phyloP scores from a whole-genome alignment of 2,113 vertebrate genomes.

The Syrmaticus mikado region DNA sequence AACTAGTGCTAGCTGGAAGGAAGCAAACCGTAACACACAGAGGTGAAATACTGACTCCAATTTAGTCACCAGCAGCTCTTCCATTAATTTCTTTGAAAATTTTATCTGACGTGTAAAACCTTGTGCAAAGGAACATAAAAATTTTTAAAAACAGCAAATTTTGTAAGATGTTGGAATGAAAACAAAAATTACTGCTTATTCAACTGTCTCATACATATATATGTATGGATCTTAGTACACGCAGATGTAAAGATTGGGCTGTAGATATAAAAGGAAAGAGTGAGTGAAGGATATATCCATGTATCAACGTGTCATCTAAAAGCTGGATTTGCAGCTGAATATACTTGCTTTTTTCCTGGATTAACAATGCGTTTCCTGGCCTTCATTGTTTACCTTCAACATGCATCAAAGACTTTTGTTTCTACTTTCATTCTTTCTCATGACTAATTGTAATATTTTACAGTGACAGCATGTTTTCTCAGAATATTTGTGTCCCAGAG shows the following conservation, averaged over 20 bases:
- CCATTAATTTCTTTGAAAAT: constrained; percentile 35
- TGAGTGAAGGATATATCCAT: not conserved
- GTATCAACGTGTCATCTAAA: not conserved
- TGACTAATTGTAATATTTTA: not conserved
- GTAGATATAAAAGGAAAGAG: not conserved
- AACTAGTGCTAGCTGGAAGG: constrained; percentile 61
- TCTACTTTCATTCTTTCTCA: not conserved
- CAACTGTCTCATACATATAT: not conserved
- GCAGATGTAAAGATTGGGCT: not conserved
- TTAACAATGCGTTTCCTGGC: constrained; percentile 2
- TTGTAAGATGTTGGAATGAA: not conserved
- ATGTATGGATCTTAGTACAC: not conserved
- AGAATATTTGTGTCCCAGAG: not conserved
- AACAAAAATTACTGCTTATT: not conserved
- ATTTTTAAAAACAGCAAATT: not conserved
- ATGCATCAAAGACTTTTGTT: not conserved
- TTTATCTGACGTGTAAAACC: constrained; percentile 20
- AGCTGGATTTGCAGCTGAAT: not conserved
- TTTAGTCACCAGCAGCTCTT: constrained; percentile 33
- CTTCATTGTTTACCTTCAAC: not conserved
- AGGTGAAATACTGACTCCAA: constrained; percentile 41
- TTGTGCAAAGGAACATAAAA: not conserved
- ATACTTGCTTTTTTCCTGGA: not conserved
- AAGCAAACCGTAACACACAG: constrained; percentile 14
- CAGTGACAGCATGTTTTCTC: constrained; percentile 6